Evolutionary conservation across 2,113 vertebrate species (phyloP).

Genomic region (Oryzias woworae): DNA sequence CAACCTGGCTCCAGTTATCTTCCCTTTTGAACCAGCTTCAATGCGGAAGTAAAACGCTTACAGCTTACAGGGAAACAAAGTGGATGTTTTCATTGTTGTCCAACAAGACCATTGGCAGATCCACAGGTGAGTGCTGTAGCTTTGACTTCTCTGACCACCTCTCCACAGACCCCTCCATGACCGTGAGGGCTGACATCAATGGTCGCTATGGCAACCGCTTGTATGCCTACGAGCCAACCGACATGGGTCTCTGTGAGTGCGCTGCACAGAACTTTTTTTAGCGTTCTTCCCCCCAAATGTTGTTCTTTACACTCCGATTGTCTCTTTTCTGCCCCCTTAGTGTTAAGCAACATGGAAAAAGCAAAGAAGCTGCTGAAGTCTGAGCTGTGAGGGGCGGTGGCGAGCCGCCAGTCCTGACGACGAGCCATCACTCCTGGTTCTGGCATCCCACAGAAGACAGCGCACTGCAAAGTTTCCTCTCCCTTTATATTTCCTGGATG

Average conservation of each 20-base stretch:
- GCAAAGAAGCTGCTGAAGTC: conserved; percentile 79
- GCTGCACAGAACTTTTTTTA: not conserved
- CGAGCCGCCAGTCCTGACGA: not conserved
- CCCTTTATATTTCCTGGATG: too few species aligned
- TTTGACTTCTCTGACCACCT: not conserved
- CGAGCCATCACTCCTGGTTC: not conserved
- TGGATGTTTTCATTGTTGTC: too few species aligned
- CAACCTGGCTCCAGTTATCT: too few species aligned
- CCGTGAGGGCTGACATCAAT: conserved; percentile 91
- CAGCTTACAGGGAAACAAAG: too few species aligned
- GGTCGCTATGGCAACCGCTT: conserved; percentile 92
- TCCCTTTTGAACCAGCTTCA: too few species aligned
- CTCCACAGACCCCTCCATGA: conserved; percentile 90
- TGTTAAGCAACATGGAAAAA: conserved; percentile 74
- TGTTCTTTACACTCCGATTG: not conserved
- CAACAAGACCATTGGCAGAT: too few species aligned
- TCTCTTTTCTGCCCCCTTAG: conserved; percentile 41
- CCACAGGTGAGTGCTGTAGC: too few species aligned
- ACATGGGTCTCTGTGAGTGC: conserved; percentile 85
- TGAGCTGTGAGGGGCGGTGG: conserved; percentile 66
- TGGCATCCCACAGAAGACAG: conserved; percentile 6
- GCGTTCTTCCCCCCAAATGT: not conserved
- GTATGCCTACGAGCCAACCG: conserved; percentile 89
- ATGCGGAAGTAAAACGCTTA: too few species aligned
- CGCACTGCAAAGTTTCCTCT: conserved; percentile 58